These are phyloP conservation scores for Hypocryptadius cinnamomeus DNA, from an alignment of 2,113 vertebrate species.

Conservation along the genomic window DNA sequence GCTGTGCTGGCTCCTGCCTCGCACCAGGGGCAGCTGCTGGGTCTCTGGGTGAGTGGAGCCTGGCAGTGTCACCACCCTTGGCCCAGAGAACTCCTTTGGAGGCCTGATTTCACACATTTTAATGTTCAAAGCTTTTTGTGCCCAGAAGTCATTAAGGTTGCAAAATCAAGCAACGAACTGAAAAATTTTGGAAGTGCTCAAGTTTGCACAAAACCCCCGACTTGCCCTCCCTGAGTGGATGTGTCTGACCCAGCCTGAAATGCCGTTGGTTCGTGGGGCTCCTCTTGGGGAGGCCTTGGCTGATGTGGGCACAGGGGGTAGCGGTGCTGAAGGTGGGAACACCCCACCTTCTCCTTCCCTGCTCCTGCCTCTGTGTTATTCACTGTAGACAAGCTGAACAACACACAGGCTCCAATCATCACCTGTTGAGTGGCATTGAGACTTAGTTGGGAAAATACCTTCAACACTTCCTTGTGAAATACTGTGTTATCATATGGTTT, in stretches of 20 bases:
- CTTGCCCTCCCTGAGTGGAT: fast-evolving
- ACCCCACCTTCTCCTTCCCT: fast-evolving
- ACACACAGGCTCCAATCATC: fast-evolving
- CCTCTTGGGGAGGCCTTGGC: fast-evolving
- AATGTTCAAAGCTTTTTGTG: neutral
- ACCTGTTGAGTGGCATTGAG: fast-evolving
- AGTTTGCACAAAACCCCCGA: fast-evolving
- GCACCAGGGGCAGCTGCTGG: fast-evolving
- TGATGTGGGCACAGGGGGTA: fast-evolving
- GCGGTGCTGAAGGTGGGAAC: fast-evolving
- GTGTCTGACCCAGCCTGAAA: neutral
- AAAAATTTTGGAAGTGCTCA: neutral
- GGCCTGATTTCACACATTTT: fast-evolving
- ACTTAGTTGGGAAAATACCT: neutral
- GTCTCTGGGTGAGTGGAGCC: neutral
- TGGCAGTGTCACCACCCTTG: neutral
- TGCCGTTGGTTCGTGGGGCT: fast-evolving
- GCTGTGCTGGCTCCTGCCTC: fast-evolving
- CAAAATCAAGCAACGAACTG: neutral
- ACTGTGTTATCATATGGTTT: neutral
- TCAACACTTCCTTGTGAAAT: neutral
- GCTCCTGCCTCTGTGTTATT: fast-evolving
- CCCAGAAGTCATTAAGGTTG: fast-evolving
- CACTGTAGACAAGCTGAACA: fast-evolving
- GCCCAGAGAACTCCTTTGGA: neutral